Evolutionary conservation across 30 jellyfish, hydroid and myxozoan genomes (phyloP), one percentile per base, ranked within the genome.

Genomic region (Chironex yamaguchii): DNA sequence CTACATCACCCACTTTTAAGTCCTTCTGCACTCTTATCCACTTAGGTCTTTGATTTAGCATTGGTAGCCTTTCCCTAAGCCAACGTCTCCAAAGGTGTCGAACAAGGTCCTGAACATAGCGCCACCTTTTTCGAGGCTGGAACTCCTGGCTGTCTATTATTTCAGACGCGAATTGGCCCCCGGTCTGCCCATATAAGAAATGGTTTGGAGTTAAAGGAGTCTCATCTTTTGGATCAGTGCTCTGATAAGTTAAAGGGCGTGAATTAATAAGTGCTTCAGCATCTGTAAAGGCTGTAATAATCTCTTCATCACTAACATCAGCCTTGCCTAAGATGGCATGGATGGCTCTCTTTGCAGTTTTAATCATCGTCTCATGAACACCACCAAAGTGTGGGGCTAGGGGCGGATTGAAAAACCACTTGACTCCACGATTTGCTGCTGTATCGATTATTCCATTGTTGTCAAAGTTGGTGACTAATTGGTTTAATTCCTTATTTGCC

Each of bases 351-450:
- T 86, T 85, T 24, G 86, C 91, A 22, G 96, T 30, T 42, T 63
- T 74, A 48, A 86, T 33, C 85, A 86, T 62, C 1, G 32, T 62
- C 35, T 86, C 90, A 51, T 62, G 79, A 23, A 62, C 84, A n/a
- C 89, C 89, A 1, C 85, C 79, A 62, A 85, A 82, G 22, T 81
- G 91, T 28, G 95, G 87, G 36, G 90, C 85, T 68, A 31, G 31
- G 2, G 94, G 90, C 1, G 95, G 85, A 22, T 67, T 79, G 89
- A 68, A 89, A 34, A 70, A 30, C 97, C 89, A 89, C 51, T 42
- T 69, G 71, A 89, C 69, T 9, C 91, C 90, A 12, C 67, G 54
- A 79, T 78, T 51, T 20, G 96, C 93, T 36, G 88, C 71, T 4
- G 83, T 26, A 36, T 51, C 63, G 20, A 6, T 51, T 48, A 88